phyloP scores from a whole-genome alignment of 2,113 vertebrate species.

The Pangasianodon gigas region DNA sequence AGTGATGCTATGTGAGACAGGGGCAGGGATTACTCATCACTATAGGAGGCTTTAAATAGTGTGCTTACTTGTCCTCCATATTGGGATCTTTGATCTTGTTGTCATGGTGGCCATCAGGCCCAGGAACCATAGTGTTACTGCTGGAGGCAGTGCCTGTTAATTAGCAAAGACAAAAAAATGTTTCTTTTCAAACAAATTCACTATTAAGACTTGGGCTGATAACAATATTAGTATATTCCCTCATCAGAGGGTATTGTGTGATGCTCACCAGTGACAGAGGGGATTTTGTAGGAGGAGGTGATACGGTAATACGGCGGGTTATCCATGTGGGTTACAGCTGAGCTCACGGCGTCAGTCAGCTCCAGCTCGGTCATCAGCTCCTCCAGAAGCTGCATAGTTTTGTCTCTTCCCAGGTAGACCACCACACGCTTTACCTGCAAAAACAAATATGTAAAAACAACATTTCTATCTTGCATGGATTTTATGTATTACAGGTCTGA shows the following conservation, averaged over 20 bases:
- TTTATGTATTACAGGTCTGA: neutral
- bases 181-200: neutral
- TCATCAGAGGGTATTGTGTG: neutral
- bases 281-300: conserved; percentile 94
- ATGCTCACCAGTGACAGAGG: conserved; percentile 94
- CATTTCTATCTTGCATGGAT: neutral
- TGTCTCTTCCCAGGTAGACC: conserved; percentile 97
- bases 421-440: conserved; percentile 96
- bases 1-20: neutral
- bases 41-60: neutral
- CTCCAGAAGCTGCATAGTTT: conserved; percentile 97
- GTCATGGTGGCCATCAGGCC: conserved; percentile 84
- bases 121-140: conserved; percentile 98
- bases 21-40: neutral
- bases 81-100: conserved; percentile 86
- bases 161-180: neutral
- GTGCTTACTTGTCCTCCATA: conserved; percentile 87
- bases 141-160: conserved; percentile 92
- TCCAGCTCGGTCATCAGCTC: conserved; percentile 94
- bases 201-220: neutral
- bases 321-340: conserved; percentile 96
- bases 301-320: conserved; percentile 97
- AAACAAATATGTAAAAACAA: neutral
- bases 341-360: conserved; percentile 90
- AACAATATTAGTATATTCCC: neutral